Conservation (phyloP, 2,113 vertebrate species). For the Toxostoma redivivum region DNA sequence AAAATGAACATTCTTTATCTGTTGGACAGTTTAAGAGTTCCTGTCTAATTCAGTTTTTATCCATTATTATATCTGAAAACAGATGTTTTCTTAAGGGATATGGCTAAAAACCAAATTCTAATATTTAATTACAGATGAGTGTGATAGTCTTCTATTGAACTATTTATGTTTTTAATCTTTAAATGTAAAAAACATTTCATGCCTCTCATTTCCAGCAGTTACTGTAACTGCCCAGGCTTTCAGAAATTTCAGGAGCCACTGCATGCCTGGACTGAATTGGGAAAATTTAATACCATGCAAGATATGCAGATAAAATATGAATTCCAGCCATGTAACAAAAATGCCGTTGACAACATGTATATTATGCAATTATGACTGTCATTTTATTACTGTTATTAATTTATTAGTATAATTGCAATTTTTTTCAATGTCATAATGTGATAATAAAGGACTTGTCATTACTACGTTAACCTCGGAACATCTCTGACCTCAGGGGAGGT, state of each 20-base stretch:
- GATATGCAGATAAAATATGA: conserved; percentile 71
- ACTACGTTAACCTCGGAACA: conserved; percentile 77
- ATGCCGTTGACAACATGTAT: conserved; percentile 78
- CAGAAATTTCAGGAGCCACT: conserved; percentile 33
- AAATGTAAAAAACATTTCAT: not conserved
- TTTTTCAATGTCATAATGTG: conserved; percentile 80
- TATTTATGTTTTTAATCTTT: not conserved
- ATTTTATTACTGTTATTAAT: conserved; percentile 84
- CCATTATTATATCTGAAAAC: not conserved
- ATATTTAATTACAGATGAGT: not conserved
- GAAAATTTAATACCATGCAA: conserved; percentile 56
- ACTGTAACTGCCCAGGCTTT: not conserved
- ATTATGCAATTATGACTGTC: conserved; percentile 81
- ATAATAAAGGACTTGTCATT: conserved; percentile 85
- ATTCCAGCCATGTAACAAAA: conserved; percentile 75
- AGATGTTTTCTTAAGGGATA: not conserved
- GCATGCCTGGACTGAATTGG: not conserved
- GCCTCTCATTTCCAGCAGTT: not conserved
- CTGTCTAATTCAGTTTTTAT: not conserved
- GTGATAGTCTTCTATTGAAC: not conserved
- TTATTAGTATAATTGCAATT: conserved; percentile 83
- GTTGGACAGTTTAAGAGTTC: not conserved
- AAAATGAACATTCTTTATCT: not conserved
- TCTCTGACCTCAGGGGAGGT: conserved; percentile 78
- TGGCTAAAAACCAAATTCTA: not conserved